Evolutionary conservation across 2,113 vertebrate species (phyloP).

Genomic region (Tringa solitaria): DNA sequence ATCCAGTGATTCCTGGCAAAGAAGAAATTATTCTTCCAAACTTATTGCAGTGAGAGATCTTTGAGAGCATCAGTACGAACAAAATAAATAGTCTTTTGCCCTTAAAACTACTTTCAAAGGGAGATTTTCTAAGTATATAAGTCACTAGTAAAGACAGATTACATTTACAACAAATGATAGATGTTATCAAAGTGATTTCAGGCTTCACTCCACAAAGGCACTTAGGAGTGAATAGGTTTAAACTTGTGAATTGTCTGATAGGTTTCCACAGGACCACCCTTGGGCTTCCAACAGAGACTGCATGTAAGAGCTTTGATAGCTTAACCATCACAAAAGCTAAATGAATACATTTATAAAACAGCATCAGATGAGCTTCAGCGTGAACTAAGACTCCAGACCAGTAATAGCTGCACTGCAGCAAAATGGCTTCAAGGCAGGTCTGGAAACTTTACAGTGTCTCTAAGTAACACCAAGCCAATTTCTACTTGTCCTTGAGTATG

Average conservation of each 20-base stretch:
- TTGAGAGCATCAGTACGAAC: neutral
- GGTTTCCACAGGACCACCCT: neutral
- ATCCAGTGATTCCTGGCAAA: neutral
- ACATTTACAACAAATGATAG: neutral
- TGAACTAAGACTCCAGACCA: neutral
- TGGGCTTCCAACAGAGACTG: neutral
- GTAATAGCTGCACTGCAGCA: neutral
- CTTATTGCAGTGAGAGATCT: neutral
- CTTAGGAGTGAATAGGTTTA: conserved; percentile 7
- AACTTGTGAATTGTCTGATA: neutral
- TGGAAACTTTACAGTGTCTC: neutral
- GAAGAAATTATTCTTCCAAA: neutral
- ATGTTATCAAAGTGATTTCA: conserved; percentile 6
- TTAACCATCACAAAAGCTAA: neutral
- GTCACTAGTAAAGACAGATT: neutral
- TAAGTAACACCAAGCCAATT: neutral
- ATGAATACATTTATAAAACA: neutral
- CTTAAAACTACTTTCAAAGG: neutral
- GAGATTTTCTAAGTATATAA: neutral
- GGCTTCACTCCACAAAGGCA: neutral
- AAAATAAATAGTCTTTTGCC: neutral
- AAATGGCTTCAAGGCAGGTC: neutral
- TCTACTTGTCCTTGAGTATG: neutral
- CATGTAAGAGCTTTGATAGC: neutral
- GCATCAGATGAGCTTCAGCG: neutral